A percentile compares a stretch with the other conserved stretches of the same genome.
These are phyloP conservation scores for Lepisosteus oculatus DNA, from an alignment of 2,113 vertebrate genomes.

Conservation along the genomic window DNA sequence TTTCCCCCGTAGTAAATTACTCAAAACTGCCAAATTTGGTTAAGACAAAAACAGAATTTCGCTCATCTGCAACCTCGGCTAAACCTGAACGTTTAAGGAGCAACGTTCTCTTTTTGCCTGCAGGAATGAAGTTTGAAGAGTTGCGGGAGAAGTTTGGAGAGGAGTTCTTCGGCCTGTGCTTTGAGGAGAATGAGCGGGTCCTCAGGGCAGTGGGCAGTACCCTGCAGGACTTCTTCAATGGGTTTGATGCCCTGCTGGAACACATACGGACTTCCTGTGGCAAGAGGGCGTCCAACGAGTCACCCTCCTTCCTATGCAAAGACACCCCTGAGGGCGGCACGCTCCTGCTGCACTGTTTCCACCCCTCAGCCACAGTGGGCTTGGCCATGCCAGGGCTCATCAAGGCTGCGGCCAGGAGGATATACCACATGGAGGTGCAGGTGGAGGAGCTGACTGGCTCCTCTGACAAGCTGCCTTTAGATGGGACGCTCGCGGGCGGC, in stretches of 20 bases:
- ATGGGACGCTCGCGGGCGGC: conserved; percentile 66
- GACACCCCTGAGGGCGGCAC: conserved; percentile 75
- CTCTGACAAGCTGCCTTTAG: conserved; percentile 70
- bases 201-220: conserved; percentile 90
- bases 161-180: conserved; percentile 92
- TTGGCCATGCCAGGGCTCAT: conserved; percentile 93
- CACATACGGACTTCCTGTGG: conserved; percentile 94
- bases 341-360: conserved; percentile 88
- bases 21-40: too few species aligned
- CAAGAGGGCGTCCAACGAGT: conserved; percentile 84
- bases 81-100: too few species aligned
- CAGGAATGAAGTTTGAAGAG: conserved; percentile 88
- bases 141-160: conserved; percentile 91
- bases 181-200: conserved; percentile 94
- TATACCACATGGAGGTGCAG: conserved; percentile 82
- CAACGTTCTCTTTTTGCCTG: conserved; percentile 29
- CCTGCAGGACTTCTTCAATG: conserved; percentile 97
- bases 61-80: too few species aligned
- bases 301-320: conserved; percentile 96
- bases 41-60: too few species aligned
- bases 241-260: conserved; percentile 94
- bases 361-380: conserved; percentile 85
- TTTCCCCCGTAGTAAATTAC: too few species aligned
- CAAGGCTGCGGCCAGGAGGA: conserved; percentile 85
- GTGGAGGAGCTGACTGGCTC: conserved; percentile 76